Percentiles rank a stretch among this genome's conserved stretches.
phyloP scores from a whole-genome alignment of 2,888 invertebrate species.

The Cantharis rustica region DNA sequence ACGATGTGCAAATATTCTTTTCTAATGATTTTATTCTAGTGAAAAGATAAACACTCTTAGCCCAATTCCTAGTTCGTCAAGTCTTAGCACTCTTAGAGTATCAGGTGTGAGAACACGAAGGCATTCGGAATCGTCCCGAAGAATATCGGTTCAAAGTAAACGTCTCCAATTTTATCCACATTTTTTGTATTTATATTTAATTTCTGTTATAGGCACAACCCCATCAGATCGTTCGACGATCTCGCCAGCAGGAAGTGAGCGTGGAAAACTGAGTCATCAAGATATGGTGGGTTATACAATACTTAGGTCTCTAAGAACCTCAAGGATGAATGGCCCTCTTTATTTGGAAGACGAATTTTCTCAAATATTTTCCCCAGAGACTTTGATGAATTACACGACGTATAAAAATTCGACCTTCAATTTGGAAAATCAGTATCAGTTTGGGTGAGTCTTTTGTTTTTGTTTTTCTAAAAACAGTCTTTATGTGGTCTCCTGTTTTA shows the following conservation, averaged over 20 bases:
- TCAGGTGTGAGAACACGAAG: conserved; percentile 50
- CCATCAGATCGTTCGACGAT: conserved; percentile 61
- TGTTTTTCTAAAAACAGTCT: background rate
- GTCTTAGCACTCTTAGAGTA: conserved; percentile 57
- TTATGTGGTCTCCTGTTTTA: background rate
- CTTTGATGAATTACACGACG: conserved; percentile 16
- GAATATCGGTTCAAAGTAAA: conserved; percentile 64
- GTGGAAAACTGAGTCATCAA: conserved; percentile 68
- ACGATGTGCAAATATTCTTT: background rate
- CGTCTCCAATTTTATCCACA: background rate
- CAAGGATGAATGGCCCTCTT: conserved; percentile 64
- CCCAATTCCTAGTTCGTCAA: conserved; percentile 86
- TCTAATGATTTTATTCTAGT: conserved; percentile 53
- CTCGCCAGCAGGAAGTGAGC: conserved; percentile 60
- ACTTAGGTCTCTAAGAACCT: conserved; percentile 65
- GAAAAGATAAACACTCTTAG: conserved; percentile 80
- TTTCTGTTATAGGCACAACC: conserved; percentile 53
- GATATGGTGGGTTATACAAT: conserved; percentile 79
- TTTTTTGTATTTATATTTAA: background rate
- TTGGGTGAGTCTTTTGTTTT: background rate
- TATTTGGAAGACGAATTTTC: conserved; percentile 67
- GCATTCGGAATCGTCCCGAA: conserved; percentile 59
- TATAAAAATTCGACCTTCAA: conserved; percentile 11
- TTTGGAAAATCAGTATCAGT: conserved; percentile 4
- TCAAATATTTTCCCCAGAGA: conserved; percentile 48